Base-by-base conservation (phyloP, 2,113 vertebrate genomes). In the Gadus macrocephalus region DNA sequence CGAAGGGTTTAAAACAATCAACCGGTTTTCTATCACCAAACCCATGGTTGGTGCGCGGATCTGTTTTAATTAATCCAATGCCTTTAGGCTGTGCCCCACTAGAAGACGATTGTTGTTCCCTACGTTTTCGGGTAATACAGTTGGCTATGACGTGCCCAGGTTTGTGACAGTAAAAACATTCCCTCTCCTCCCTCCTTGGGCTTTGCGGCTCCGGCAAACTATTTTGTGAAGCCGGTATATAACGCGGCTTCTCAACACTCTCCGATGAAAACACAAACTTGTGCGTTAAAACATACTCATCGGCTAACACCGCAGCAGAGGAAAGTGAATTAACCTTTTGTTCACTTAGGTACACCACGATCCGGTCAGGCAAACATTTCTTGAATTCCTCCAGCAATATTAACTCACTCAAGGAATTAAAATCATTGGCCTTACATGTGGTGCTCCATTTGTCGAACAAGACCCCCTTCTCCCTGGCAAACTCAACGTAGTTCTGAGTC, bases 311-410 rank as follows among this genome's bases (percentile, higher is more conserved):
- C 14, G 63, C 17, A 5, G 62, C 53, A 16, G 55, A 7, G 9
- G 27, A 11, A 11, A 71, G 6, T 1, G 17, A 15, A 7, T 12
- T 11, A 2, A 66, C 27, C 14, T 65, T 71, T 11, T 71, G 70
- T 3, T 76, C 42, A 19, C 67, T 71, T 42, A 67, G 35, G 49
- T 67, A 53, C 3, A 62, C 42, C 19, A 67, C 69, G 5, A 67
- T 15, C 16, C 5, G 38, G 19, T 67, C 69, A 0, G 49, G 20
- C 5, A 76, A 6, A 63, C 65, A 56, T 15, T 53, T 62, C 49
- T 72, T 65, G 7, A 72, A 65, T 25, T 68, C 53, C n/a, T 77
- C 49, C 31, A 72, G 14, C 2, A 72, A 49, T 38, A 71, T 15
- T n/a, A 77, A 20, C 19, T 69, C 70, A 14, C 49, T 15, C 2